phyloP scores from a whole-genome alignment of 2,797 vertebrate species.

The Threskiornis aethiopicus region DNA sequence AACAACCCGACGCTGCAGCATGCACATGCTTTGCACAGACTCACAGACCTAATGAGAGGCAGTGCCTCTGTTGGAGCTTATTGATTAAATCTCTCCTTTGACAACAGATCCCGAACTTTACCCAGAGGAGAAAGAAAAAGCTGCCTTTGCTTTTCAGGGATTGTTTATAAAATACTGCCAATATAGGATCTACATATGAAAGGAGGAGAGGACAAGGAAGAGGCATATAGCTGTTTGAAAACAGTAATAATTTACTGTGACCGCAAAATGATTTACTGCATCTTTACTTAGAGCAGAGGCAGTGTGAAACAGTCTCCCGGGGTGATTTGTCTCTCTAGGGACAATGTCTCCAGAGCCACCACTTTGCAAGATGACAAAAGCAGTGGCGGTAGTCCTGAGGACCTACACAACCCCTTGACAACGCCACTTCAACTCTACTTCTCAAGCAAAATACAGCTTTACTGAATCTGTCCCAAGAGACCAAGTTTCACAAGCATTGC shows the following conservation, averaged over 20 bases:
- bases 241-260: neutral
- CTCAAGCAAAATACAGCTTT: neutral
- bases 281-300: neutral
- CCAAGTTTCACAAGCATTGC: neutral
- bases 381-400: neutral
- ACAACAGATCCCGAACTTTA: neutral
- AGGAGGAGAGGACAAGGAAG: neutral
- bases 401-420: neutral
- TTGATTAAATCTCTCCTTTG: neutral
- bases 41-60: neutral
- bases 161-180: neutral
- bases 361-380: neutral
- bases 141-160: neutral
- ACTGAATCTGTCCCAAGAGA: neutral
- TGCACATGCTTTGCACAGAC: neutral
- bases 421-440: neutral
- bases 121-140: neutral
- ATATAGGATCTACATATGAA: neutral
- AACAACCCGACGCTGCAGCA: rapidly evolving
- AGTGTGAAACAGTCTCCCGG: rapidly evolving
- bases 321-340: neutral
- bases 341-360: neutral
- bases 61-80: neutral
- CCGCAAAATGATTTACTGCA: neutral
- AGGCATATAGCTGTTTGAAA: neutral